Base-by-base conservation (phyloP, 1,140 invertebrate species). In the Hermatobates lingyangjiaoensis region DNA sequence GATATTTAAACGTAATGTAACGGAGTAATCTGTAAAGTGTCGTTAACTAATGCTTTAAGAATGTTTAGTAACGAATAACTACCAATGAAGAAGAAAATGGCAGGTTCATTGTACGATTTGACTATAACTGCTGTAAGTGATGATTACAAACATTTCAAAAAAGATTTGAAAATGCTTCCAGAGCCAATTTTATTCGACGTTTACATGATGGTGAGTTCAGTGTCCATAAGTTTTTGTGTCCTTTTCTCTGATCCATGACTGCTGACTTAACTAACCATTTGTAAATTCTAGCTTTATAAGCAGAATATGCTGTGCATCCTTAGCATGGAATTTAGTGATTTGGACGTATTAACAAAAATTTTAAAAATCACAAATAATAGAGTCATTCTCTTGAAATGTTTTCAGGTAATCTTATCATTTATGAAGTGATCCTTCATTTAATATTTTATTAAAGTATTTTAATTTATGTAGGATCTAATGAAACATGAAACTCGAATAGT, bases 281-380 rank as follows among this genome's bases (percentile, higher is more conserved):
- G 59, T 57, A 26, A 51, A 12, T 66, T 69, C 45, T 63, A 82
- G 79, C 72, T 83, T 65, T 73, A 75, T 47, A 69, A 72, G 58
- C 74, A 79, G 55, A 73, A 73, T 56, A 63, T 70, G 53, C 64
- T 77, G 55, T 77, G 75, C 56, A 66, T 77, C 24, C 62, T 81
- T 20, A 67, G 70, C 38, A 61, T 69, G 26, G 83, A 87, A 68
- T 74, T 88, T 53, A 73, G 74, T 40, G 71, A 84, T 63, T 59
- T 87, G 56, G 74, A 83, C 48, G 75, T 77, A 27, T 83, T 89
- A 65, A 70, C 75, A 56, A 68, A 76, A 57, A 71, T 89, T 58
- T 64, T 89, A 30, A 80, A 76, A 56, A 75, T 82, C 48, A 74
- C 75, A 59, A 76, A 76, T 52, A 76, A 78, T 54, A 75, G 83